Evolutionary conservation across 2,888 invertebrate species (phyloP).

Genomic region (Polymixis flavicincta): DNA sequence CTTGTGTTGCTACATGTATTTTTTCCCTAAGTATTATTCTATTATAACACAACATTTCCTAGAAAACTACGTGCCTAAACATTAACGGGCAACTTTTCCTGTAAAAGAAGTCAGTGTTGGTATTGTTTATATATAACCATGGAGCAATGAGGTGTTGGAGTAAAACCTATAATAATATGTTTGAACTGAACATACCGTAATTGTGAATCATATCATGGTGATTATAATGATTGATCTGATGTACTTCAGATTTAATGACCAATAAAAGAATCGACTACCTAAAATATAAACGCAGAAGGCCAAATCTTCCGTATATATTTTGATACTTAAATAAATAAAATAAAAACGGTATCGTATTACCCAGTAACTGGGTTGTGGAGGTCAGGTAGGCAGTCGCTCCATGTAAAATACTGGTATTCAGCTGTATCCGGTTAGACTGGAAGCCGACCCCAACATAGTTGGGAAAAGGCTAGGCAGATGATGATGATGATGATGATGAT

Average conservation of each 20-base stretch:
- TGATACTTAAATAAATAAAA: not conserved
- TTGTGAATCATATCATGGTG: slow-evolving; percentile 12
- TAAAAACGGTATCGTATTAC: too few relatives aligned
- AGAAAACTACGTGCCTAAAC: slow-evolving; percentile 26
- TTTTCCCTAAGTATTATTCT: slow-evolving; percentile 15
- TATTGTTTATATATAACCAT: slow-evolving; percentile 29
- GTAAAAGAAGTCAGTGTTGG: slow-evolving; percentile 16
- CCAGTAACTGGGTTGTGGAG: too few relatives aligned
- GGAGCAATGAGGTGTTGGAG: slow-evolving; percentile 8
- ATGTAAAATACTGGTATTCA: too few relatives aligned
- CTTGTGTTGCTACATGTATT: too few relatives aligned
- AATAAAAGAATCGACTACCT: not conserved
- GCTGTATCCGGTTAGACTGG: too few relatives aligned
- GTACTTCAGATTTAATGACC: not conserved
- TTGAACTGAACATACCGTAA: slow-evolving; percentile 13
- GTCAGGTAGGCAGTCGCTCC: too few relatives aligned
- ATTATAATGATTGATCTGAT: slow-evolving; percentile 24
- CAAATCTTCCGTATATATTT: not conserved
- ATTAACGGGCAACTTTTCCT: slow-evolving; percentile 31
- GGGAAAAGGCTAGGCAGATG: too few relatives aligned
- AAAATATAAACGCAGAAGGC: not conserved
- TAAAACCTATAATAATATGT: slow-evolving; percentile 33
- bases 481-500: too few relatives aligned
- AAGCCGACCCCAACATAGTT: too few relatives aligned
- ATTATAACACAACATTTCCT: not conserved